Conservation (phyloP, 2,888 invertebrate species). For the Melinaea marsaeus region DNA sequence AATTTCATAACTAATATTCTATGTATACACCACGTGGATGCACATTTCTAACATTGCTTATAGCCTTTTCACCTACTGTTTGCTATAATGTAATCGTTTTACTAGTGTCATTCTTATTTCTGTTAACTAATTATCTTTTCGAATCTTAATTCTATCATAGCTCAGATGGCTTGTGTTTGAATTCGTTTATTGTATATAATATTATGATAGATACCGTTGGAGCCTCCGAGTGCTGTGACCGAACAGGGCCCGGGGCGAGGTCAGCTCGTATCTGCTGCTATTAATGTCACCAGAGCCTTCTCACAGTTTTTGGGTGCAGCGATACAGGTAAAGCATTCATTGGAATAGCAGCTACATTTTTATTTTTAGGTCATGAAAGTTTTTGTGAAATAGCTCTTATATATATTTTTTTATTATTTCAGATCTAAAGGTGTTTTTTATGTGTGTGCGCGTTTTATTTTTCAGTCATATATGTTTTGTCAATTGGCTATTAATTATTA, state of each 20-base stretch:
- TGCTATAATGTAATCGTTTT: no score
- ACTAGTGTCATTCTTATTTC: no score
- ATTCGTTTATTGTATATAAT: slow-evolving; percentile 19
- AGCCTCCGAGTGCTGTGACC: slow-evolving; percentile 65
- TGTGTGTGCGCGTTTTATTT: no score
- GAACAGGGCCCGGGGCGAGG: slow-evolving; percentile 63
- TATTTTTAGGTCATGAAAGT: no score
- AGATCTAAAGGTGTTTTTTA: not conserved
- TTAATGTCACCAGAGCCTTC: slow-evolving; percentile 86
- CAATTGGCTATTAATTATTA: not conserved
- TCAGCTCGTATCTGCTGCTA: slow-evolving; percentile 83
- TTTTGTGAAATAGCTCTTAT: no score
- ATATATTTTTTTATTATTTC: not conserved
- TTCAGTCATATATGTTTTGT: not conserved
- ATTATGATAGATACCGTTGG: slow-evolving; percentile 63
- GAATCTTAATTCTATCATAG: no score
- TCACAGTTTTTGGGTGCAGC: slow-evolving; percentile 87
- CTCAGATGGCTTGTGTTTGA: slow-evolving; percentile 1
- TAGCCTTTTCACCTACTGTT: no score
- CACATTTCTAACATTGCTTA: no score
- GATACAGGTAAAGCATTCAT: slow-evolving; percentile 78
- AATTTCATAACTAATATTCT: no score
- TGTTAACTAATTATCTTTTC: no score
- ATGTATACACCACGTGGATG: no score
- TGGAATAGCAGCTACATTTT: no score